Evolutionary conservation across 2,888 invertebrate species (phyloP).

Genomic region (Leptarthrus brevirostris): DNA sequence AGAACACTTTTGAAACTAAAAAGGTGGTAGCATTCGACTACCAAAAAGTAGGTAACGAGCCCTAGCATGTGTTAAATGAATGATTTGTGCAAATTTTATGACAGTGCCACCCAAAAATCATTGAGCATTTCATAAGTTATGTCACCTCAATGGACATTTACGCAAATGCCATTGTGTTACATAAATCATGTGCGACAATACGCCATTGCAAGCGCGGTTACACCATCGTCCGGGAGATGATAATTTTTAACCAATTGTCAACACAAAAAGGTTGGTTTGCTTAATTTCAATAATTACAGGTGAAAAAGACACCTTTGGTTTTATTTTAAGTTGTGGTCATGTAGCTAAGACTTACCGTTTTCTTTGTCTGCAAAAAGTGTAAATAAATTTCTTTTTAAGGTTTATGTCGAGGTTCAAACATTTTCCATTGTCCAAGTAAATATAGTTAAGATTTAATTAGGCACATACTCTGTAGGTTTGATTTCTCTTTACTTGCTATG

Average conservation of each 20-base stretch:
- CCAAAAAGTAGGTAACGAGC: slow-evolving; percentile 24
- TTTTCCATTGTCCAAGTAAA: too few relatives aligned
- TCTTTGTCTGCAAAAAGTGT: too few relatives aligned
- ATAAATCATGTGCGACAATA: slow-evolving; percentile 28
- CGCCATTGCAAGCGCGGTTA: not conserved
- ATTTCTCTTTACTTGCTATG: too few relatives aligned
- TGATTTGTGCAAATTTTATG: slow-evolving; percentile 28
- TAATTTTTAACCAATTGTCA: slow-evolving; percentile 30
- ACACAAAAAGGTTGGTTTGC: slow-evolving; percentile 13
- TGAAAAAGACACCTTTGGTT: not conserved
- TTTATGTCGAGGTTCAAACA: too few relatives aligned
- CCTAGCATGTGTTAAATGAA: slow-evolving; percentile 10
- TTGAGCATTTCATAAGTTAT: slow-evolving; percentile 24
- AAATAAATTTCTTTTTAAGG: too few relatives aligned
- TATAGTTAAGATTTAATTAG: too few relatives aligned
- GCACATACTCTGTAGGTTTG: too few relatives aligned
- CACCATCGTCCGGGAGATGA: slow-evolving; percentile 26
- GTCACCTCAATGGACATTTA: not conserved
- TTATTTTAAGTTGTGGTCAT: too few relatives aligned
- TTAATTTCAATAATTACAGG: slow-evolving; percentile 9
- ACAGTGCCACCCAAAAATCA: slow-evolving; percentile 1
- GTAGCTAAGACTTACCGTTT: too few relatives aligned
- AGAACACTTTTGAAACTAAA: not conserved
- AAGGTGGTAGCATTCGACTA: slow-evolving; percentile 4
- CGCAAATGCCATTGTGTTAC: not conserved